These are phyloP conservation scores for Siderastrea radians DNA, from an alignment of 92 coral and sea anemone species.

Conservation along the genomic window DNA sequence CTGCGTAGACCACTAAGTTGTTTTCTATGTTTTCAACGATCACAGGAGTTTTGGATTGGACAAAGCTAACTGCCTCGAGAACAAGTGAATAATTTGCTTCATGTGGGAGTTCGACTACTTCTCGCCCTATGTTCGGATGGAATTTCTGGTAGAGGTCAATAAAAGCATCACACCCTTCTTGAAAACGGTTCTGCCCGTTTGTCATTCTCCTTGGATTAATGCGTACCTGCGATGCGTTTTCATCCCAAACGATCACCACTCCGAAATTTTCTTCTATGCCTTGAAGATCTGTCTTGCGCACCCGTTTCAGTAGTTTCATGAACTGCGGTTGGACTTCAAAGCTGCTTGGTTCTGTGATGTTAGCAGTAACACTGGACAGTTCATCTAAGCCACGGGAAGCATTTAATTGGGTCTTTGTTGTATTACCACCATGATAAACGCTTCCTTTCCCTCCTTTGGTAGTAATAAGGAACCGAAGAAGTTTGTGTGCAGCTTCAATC, in stretches of 20 bases:
- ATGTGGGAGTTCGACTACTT: background rate
- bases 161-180: constrained; percentile 55
- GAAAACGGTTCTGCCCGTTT: background rate
- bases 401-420: background rate
- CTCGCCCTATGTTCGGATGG: constrained; percentile 30
- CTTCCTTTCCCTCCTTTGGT: background rate
- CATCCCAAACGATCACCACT: constrained; percentile 29
- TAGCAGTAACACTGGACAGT: background rate
- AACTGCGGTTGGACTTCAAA: constrained; percentile 60
- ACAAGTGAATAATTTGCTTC: background rate
- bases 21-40: constrained; percentile 24
- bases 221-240: background rate
- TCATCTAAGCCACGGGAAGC: background rate
- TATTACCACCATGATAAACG: background rate
- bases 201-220: background rate
- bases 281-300: background rate
- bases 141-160: constrained; percentile 54
- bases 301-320: constrained; percentile 46
- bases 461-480: background rate
- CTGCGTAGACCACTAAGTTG: constrained; percentile 14
- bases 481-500: constrained; percentile 26
- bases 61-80: background rate
- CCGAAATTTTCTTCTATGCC: constrained; percentile 9
- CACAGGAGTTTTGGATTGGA: constrained; percentile 17
- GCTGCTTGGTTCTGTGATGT: background rate